A percentile compares a stretch with the other conserved stretches of the same genome.
Conservation (phyloP, 2,888 invertebrate species). For the Chouioia cunea region DNA sequence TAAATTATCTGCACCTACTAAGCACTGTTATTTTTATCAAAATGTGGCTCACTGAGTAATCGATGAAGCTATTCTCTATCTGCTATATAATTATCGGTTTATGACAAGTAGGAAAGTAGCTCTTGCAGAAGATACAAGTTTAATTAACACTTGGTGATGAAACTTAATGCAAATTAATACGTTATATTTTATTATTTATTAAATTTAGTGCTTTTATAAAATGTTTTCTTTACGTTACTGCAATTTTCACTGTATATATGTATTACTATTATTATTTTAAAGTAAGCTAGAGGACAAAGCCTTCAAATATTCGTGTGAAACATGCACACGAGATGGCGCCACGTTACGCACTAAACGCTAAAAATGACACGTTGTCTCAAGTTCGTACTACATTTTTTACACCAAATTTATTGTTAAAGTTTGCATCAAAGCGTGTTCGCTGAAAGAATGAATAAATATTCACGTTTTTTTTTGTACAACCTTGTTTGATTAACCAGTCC, state of each 20-base stretch:
- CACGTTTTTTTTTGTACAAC: slow-evolving; percentile 24
- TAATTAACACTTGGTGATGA: slow-evolving; percentile 27
- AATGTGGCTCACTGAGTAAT: slow-evolving; percentile 33
- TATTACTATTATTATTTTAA: slow-evolving; percentile 28
- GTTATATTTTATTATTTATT: slow-evolving; percentile 36
- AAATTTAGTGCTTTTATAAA: slow-evolving; percentile 5
- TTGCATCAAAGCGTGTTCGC: slow-evolving; percentile 31
- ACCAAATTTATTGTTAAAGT: slow-evolving; percentile 40
- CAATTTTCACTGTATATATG: slow-evolving; percentile 37
- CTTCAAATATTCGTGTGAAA: slow-evolving; percentile 16
- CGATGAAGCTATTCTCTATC: slow-evolving; percentile 14
- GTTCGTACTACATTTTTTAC: slow-evolving; percentile 21
- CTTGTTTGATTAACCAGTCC: background rate
- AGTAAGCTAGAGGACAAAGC: slow-evolving; percentile 18
- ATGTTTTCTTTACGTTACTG: background rate
- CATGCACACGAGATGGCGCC: slow-evolving; percentile 31
- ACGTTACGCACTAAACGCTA: slow-evolving; percentile 23
- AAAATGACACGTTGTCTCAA: slow-evolving; percentile 9
- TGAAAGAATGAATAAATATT: slow-evolving; percentile 36
- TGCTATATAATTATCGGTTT: slow-evolving; percentile 30
- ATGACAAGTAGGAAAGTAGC: slow-evolving; percentile 6
- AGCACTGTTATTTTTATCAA: too few relatives aligned
- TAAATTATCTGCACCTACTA: too few relatives aligned
- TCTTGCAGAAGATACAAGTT: slow-evolving; percentile 13
- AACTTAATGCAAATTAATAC: slow-evolving; percentile 38